Evolutionary conservation across 2,113 vertebrate species (phyloP), one percentile per base, ranked within the genome.

Genomic region (Salminus brasiliensis): DNA sequence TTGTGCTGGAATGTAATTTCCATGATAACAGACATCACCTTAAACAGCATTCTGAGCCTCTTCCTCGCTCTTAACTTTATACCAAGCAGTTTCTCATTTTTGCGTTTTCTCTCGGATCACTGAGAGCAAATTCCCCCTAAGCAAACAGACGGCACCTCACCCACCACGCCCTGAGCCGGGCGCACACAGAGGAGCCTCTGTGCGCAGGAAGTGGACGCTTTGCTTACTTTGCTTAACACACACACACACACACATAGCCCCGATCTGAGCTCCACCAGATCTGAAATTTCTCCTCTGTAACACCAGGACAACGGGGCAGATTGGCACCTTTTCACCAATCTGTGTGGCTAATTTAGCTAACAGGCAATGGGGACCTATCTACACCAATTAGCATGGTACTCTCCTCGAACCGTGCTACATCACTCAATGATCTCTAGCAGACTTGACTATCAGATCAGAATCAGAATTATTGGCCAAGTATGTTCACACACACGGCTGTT

Each of bases 121-220:
- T 36, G 47, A n/a, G n/a, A 53, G 13, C 34, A 57, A 72, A 16
- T 23, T 41, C 32, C n/a, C 71, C 32, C n/a, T 27, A 39, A 41
- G 39, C 39, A 27, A 73, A 57, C 53, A 73, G n/a, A 34, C n/a
- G 12, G n/a, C 29, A 16, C 70, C 71, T 43, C 36, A 41, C 32
- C 53, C 30, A 32, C 47, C 21, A 39, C 16, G 21, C 73, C 43
- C 59, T 10, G 27, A 41, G 36, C 55, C 27, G 43, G 39, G 16
- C 29, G 32, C 43, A 67, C 32, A 76, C 74, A 76, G 45, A 53
- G 60, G 45, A 76, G 74, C 23, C 74, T 76, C 62, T 76, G 74
- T 76, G 62, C 53, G 49, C 55, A 53, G 60, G 60, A 43, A 60
- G 23, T 13, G 3, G 23, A 62, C 16, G 59, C 27, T 29, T 29